Evolutionary conservation across 1,140 invertebrate species (phyloP), one percentile per base, ranked within the genome.

Genomic region (Trinorchestia longiramus): DNA sequence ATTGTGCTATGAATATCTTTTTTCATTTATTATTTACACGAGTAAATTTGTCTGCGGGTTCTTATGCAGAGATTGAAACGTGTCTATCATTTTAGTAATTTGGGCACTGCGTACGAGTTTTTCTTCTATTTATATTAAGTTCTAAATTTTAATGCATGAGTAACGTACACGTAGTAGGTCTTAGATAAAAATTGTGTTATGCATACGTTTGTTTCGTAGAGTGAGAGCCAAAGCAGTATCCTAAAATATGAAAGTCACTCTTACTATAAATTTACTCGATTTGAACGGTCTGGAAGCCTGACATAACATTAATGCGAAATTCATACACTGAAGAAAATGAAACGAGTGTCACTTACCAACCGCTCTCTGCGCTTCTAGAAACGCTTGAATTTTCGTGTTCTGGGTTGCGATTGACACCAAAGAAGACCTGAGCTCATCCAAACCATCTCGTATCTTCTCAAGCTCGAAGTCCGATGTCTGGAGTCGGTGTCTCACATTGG

Each of bases 381-480:
- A 97, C 98, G 98, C 98, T 99, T 96, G 43, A 45, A 94, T 53
- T 95, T 95, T 96, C 62, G 96, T 94, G 94, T 96, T 87, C 87
- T 92, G 96, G 57, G 90, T 53, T 77, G 95, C 53, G 23, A 77
- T 87, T 0, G 87, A 92, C 43, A 87, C 95, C 47, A 90, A 47
- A 47, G 43, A 97, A 95, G 97, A 95, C 90, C 97, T 96, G 47
- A 97, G 94, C 1, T 97, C 96, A 91, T 97, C 97, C 95, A 97
- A 45, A 47, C 97, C 95, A 17, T 97, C 97, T 45, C 97, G 96
- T 0, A 97, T 97, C 92, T 97, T 97, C 43, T 97, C 96, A 23
- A 97, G 96, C 87, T 97, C 97, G 95, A 96, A 96, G 62, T 97
- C 97, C 15, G 97, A 96, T 17, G 96, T 96, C 94, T 97, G 97